phyloP scores from a whole-genome alignment of 2,797 vertebrate species.

The Hippocampus kuda region DNA sequence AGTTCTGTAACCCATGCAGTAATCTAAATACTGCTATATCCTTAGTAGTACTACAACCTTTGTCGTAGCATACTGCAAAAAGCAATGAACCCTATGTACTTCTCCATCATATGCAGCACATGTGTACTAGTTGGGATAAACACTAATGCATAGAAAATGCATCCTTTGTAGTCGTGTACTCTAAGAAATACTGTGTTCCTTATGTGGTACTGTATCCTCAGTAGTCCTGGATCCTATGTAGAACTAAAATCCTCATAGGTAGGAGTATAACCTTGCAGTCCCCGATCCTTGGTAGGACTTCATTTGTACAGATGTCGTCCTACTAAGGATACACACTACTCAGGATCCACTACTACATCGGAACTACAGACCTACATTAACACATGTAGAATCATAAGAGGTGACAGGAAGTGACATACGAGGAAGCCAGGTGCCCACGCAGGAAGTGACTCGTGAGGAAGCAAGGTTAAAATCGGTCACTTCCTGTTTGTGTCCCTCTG shows the following conservation, averaged over 20 bases:
- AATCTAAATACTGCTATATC: too few relatives aligned
- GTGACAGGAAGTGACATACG: conserved; percentile 37
- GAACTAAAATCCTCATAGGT: neutral
- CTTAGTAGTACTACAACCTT: too few relatives aligned
- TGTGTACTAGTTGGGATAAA: too few relatives aligned
- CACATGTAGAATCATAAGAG: neutral
- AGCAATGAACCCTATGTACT: too few relatives aligned
- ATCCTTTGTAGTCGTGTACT: too few relatives aligned
- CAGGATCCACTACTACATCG: neutral
- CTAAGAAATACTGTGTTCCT: too few relatives aligned
- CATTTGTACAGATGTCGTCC: neutral
- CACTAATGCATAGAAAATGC: too few relatives aligned
- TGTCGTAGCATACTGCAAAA: too few relatives aligned
- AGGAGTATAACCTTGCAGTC: neutral
- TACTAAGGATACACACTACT: conserved; percentile 2
- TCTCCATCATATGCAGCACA: too few relatives aligned
- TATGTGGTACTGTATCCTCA: neutral
- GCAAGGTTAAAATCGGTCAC: conserved; percentile 36
- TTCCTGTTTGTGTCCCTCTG: conserved; percentile 50
- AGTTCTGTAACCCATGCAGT: too few relatives aligned
- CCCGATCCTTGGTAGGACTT: neutral
- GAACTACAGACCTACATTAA: neutral
- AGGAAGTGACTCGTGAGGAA: neutral
- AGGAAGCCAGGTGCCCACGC: conserved; percentile 22
- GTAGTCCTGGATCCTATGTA: neutral